Conservation (phyloP, 2,797 vertebrate species). For the Alcedo atthis region DNA sequence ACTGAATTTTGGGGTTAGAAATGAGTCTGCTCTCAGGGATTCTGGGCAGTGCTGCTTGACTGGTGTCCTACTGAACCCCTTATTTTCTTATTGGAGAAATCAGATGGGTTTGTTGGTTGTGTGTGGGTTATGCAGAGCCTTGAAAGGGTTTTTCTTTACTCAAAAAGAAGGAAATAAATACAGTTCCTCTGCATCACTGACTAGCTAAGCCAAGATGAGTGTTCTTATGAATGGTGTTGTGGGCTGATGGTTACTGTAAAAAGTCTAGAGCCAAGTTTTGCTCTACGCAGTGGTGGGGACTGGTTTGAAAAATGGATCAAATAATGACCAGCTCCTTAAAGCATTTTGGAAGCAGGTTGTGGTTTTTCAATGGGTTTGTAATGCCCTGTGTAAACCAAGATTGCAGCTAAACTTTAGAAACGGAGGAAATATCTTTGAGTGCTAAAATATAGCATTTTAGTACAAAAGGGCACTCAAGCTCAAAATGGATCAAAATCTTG, state of each 20-base stretch:
- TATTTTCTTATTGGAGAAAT: background rate
- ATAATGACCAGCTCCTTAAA: background rate
- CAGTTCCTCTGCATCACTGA: background rate
- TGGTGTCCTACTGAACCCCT: background rate
- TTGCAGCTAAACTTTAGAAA: background rate
- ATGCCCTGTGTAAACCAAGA: background rate
- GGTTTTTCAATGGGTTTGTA: background rate
- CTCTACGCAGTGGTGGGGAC: accelerated
- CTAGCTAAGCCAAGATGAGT: background rate
- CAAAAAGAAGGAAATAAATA: background rate
- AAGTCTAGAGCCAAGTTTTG: background rate
- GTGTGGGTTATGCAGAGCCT: background rate
- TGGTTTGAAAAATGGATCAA: background rate
- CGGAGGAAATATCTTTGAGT: background rate
- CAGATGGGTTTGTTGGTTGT: background rate
- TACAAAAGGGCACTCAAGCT: background rate
- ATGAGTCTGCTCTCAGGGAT: background rate
- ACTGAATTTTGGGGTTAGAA: background rate
- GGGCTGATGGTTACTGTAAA: background rate
- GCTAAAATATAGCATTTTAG: background rate
- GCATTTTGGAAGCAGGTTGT: background rate
- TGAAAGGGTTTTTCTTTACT: background rate
- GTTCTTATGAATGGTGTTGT: background rate
- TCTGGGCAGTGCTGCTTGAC: background rate
- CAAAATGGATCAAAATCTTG: background rate